Percentiles rank a stretch among this genome's conserved stretches.
phyloP scores from a whole-genome alignment of 2,113 vertebrate genomes.

The Hippocampus barbouri region DNA sequence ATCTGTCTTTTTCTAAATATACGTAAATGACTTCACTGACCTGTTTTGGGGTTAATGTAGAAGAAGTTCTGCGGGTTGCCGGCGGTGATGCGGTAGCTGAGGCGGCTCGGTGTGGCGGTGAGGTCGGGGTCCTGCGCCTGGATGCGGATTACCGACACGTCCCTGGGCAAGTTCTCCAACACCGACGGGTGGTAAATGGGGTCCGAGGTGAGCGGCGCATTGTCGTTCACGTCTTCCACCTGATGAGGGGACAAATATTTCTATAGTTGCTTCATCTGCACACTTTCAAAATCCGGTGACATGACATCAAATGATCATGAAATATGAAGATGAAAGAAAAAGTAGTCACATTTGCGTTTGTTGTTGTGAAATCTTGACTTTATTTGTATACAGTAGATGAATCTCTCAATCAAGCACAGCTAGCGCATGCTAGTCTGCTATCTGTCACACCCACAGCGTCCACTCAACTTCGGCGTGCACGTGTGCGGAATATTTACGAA shows the following conservation, averaged over 20 bases:
- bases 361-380: too few relatives aligned
- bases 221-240: conserved; percentile 94
- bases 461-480: conserved; percentile 30
- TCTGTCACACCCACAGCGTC: conserved; percentile 38
- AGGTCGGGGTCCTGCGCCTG: conserved; percentile 92
- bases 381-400: too few relatives aligned
- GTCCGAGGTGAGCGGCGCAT: conserved; percentile 90
- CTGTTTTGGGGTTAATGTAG: conserved; percentile 89
- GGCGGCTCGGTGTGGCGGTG: conserved; percentile 73
- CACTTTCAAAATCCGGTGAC: too few relatives aligned
- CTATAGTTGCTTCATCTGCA: background rate
- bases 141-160: conserved; percentile 88
- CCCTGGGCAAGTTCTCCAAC: conserved; percentile 94
- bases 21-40: conserved; percentile 46
- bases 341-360: too few relatives aligned
- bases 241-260: conserved; percentile 17
- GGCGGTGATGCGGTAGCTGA: conserved; percentile 89
- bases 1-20: too few relatives aligned
- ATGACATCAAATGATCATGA: too few relatives aligned
- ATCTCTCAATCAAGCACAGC: background rate
- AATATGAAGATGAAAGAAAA: too few relatives aligned
- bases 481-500: conserved; percentile 54
- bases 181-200: conserved; percentile 89
- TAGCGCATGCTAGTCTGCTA: background rate
- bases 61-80: conserved; percentile 99